Conservation (phyloP, 2,888 invertebrate genomes). For the Apamea crenata region DNA sequence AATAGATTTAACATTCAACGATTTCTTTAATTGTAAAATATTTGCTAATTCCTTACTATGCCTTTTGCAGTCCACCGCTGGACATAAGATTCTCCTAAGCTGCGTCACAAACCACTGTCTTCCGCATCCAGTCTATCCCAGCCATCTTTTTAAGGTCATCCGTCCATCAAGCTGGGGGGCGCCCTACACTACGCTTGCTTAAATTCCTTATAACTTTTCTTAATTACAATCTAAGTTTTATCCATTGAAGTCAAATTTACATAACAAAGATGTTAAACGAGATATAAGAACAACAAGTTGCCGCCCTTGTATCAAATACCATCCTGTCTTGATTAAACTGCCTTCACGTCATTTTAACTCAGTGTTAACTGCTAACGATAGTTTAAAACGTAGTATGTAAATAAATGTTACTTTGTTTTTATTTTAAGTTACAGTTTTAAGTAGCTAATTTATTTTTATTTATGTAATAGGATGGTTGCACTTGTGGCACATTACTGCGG, state of each 20-base stretch:
- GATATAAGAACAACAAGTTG: slow-evolving; percentile 39
- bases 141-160: too few species aligned
- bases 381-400: slow-evolving; percentile 11
- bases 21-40: neutral
- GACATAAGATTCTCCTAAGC: too few species aligned
- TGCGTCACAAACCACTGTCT: too few species aligned
- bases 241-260: slow-evolving; percentile 12
- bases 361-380: slow-evolving; percentile 1
- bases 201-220: neutral
- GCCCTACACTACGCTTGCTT: too few species aligned
- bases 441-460: neutral
- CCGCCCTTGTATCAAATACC: slow-evolving; percentile 77
- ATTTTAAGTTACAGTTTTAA: neutral
- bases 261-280: slow-evolving; percentile 32
- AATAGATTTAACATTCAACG: neutral
- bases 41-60: neutral
- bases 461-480: neutral
- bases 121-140: too few species aligned
- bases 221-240: neutral
- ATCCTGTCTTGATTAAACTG: slow-evolving; percentile 70
- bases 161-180: too few species aligned
- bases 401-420: neutral
- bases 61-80: too few species aligned
- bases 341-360: slow-evolving; percentile 58
- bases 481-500: neutral